Base-by-base conservation (phyloP, 2,888 invertebrate species). In the Tyria jacobaeae region DNA sequence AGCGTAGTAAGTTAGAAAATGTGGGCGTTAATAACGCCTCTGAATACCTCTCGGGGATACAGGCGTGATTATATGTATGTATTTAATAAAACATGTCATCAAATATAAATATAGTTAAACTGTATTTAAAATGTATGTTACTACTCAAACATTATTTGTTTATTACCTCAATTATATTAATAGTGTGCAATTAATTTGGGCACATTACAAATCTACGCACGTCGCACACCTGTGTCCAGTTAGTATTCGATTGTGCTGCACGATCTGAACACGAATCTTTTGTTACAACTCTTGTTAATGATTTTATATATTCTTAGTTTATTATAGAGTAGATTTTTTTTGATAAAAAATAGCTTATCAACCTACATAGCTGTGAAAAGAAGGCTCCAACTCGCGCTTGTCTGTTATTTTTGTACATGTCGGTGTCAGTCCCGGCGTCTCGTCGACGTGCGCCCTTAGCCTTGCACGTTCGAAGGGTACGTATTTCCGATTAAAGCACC, bases 401-500 rank as follows among this genome's bases (percentile, higher is more conserved):
- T 2, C 44, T 17, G 39, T 39, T 41, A 49, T 53, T 35, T 50
- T 41, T 44, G 21, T 50, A 53, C 49, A 35, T 27, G 27, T 55
- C 41, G 17, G 24, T 54, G 50, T 54, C 58, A 57, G 14, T 39
- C 47, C 35, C 37, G n/a, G n/a, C 47, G 65, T 77, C 70, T 76
- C 65, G 73, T 62, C 60, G 57, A 62, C 71, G 66, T 64, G 60
- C 69, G 68, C 79, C 72, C 68, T 73, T 71, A 76, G 75, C 75
- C 67, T 68, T 70, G 75, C 70, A 72, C 64, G 73, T 68, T 65
- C 66, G 68, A 70, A 71, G 78, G 74, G 79, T 86, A 85, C 84
- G 83, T 69, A 77, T 89, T 92, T 89, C 87, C 89, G 91, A 91
- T 92, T 90, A 91, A 88, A 90, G 84, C 87, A 88, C 88, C 89